Percentiles rank a stretch among this genome's conserved stretches.
phyloP scores from a whole-genome alignment of 2,113 vertebrate genomes.

The Phainopepla nitens region DNA sequence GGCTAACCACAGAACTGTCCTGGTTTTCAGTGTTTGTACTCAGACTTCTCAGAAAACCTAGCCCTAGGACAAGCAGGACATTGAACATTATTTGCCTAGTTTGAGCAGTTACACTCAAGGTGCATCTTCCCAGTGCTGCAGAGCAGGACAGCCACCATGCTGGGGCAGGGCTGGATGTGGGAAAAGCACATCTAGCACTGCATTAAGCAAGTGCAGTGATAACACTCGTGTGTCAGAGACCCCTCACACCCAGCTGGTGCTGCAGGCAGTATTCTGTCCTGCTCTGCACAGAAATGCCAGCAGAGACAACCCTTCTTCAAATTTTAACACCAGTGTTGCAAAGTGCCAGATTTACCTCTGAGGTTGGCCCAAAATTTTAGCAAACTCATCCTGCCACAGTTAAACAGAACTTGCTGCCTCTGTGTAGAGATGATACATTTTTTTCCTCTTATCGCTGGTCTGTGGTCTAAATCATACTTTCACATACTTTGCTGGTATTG shows the following conservation, averaged over 20 bases:
- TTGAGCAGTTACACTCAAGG: not conserved
- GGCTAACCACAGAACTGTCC: not conserved
- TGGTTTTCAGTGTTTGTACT: not conserved
- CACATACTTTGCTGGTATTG: not conserved
- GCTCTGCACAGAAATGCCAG: not conserved
- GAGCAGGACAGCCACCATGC: not conserved
- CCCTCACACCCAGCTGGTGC: not conserved
- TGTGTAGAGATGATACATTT: not conserved
- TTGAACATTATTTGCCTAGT: not conserved
- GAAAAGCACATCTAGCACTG: not conserved
- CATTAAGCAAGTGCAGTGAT: not conserved
- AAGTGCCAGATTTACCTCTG: not conserved
- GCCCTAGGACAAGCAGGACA: not conserved
- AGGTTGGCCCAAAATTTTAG: not conserved
- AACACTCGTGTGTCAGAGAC: not conserved
- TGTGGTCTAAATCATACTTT: not conserved
- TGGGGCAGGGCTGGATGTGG: not conserved
- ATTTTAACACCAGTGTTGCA: not conserved
- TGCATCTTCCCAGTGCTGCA: not conserved
- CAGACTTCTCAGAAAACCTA: not conserved
- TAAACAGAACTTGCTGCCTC: not conserved
- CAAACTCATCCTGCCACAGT: not conserved
- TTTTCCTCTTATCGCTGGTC: not conserved
- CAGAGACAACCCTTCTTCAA: not conserved
- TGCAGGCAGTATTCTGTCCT: not conserved